Percentiles rank a stretch among this genome's conserved stretches.
These are phyloP conservation scores for Pelecanus crispus DNA, from an alignment of 2,113 vertebrate genomes.

Conservation along the genomic window DNA sequence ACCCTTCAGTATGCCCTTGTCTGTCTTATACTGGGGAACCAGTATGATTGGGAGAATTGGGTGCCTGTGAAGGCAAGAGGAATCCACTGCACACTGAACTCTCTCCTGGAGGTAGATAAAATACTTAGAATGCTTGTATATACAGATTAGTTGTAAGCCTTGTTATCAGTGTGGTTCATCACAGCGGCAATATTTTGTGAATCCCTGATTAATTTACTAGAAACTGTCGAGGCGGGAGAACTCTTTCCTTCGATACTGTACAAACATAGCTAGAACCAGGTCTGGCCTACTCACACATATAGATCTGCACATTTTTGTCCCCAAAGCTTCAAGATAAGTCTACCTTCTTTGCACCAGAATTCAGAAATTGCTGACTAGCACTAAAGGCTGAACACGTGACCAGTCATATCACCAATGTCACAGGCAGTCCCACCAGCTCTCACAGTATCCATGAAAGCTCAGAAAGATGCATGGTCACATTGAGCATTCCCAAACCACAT, in stretches of 20 bases:
- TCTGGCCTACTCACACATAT: neutral
- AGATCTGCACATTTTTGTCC: neutral
- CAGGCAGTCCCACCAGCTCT: neutral
- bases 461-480: neutral
- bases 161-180: neutral
- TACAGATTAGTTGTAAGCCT: neutral
- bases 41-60: neutral
- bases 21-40: neutral
- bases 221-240: neutral
- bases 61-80: neutral
- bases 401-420: neutral
- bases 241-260: neutral
- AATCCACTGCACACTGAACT: neutral
- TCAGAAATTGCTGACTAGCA: neutral
- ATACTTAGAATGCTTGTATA: neutral
- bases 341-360: neutral
- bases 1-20: neutral
- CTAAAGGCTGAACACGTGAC: fast-evolving
- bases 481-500: neutral
- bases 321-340: neutral
- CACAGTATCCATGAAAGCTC: neutral
- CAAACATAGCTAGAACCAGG: neutral
- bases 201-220: neutral
- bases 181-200: neutral
- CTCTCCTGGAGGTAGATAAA: neutral